phyloP scores from a whole-genome alignment of 2,113 vertebrate species.

The Poecile atricapillus region DNA sequence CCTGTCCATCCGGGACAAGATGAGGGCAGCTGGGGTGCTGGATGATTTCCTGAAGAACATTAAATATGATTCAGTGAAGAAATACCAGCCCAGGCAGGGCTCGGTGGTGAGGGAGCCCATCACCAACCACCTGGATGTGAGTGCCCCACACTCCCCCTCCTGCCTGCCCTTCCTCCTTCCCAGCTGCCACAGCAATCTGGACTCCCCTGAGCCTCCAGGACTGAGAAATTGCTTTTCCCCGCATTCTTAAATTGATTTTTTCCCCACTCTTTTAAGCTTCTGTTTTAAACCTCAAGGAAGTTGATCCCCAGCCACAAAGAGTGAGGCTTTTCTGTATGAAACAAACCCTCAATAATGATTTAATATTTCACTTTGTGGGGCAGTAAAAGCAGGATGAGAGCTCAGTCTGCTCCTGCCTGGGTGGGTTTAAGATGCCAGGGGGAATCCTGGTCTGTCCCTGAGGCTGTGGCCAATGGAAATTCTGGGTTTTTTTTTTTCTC shows the following conservation, averaged over 20 bases:
- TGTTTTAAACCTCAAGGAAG: background rate
- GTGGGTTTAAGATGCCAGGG: accelerated
- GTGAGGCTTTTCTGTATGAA: accelerated
- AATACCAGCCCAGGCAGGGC: slow-evolving; percentile 38
- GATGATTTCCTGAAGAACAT: slow-evolving; percentile 54
- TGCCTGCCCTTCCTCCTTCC: background rate
- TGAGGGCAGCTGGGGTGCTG: slow-evolving; percentile 74
- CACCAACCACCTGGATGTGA: slow-evolving; percentile 78
- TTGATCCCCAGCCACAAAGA: background rate
- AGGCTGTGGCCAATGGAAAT: background rate
- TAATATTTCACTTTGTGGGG: too few relatives aligned
- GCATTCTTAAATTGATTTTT: background rate
- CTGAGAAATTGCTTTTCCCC: accelerated
- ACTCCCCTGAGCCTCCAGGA: background rate
- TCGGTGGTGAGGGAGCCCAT: slow-evolving; percentile 66
- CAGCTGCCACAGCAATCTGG: accelerated
- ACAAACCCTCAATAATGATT: background rate
- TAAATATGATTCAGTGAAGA: slow-evolving; percentile 60
- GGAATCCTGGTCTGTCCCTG: background rate
- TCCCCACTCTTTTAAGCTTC: background rate
- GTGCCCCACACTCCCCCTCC: background rate
- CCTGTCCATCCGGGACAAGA: slow-evolving; percentile 72
- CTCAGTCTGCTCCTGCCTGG: background rate
- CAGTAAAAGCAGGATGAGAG: background rate
- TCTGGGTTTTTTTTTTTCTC: background rate